These are phyloP conservation scores for Bombus breviceps DNA, from an alignment of 1,140 invertebrate species.

Conservation along the genomic window DNA sequence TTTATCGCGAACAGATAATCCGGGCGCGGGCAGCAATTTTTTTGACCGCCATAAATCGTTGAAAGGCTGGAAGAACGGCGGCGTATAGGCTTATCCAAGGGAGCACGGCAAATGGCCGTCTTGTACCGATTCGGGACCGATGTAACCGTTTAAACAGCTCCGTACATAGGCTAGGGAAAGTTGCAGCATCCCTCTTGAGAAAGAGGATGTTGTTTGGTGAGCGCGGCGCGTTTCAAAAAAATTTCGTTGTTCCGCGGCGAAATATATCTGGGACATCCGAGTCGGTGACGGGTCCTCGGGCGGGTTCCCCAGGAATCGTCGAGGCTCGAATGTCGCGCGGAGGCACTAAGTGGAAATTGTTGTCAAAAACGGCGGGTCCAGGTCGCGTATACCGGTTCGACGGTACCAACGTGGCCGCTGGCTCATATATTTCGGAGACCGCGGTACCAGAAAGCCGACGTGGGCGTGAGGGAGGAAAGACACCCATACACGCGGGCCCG, in stretches of 20 bases:
- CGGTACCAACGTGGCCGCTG: constrained; percentile 50
- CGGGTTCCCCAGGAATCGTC: constrained; percentile 20
- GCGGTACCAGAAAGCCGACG: constrained; percentile 56
- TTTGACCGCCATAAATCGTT: constrained; percentile 34
- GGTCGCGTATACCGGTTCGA: constrained; percentile 58
- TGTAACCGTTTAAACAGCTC: constrained; percentile 46
- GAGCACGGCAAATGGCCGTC: constrained; percentile 41
- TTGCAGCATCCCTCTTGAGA: neutral
- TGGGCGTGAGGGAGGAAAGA: constrained; percentile 58
- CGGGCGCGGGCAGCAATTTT: constrained; percentile 3
- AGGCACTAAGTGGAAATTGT: constrained; percentile 83
- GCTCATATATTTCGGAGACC: constrained; percentile 65
- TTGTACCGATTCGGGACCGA: constrained; percentile 48
- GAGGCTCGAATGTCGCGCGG: constrained; percentile 74
- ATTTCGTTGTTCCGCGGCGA: constrained; percentile 46
- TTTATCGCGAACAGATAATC: constrained; percentile 38
- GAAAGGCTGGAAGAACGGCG: neutral
- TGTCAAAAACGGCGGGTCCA: constrained; percentile 78
- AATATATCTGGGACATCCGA: constrained; percentile 55
- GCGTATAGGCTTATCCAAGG: constrained; percentile 9
- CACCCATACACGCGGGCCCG: constrained; percentile 26
- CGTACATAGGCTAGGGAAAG: neutral
- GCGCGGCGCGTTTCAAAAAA: constrained; percentile 44
- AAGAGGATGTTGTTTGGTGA: neutral
- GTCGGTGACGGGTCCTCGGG: constrained; percentile 13